Evolutionary conservation across 2,113 vertebrate species (phyloP), one percentile per base, ranked within the genome.

Genomic region (Genyomyrus donnyi): DNA sequence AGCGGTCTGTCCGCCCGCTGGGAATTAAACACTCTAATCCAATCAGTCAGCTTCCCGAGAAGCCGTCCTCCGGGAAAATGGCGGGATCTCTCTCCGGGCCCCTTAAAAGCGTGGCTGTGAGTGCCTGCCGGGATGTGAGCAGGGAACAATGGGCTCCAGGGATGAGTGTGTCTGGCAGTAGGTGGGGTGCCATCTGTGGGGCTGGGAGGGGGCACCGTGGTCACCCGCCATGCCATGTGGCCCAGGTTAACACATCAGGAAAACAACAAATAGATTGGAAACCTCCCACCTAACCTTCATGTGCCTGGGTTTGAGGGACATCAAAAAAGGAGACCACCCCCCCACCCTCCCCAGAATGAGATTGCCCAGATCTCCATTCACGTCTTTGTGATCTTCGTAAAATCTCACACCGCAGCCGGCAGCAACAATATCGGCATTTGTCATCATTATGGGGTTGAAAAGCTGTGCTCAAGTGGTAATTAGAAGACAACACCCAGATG

Each of bases 21-120:
- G 97, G 97, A 98, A 97, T 98, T 98, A 97, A 97, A 97, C 96
- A 90, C 97, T 91, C 97, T 98, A 98, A 99, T 98, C 97, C 97
- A 99, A 99, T 99, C 97, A 98, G 97, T 96, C 95, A 97, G 97
- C 95, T 97, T 96, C 96, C 95, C 96, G 97, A 97, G 96, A 97
- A 94, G 96, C 96, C 97, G 94, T 95, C 96, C 96, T 95, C 96
- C 95, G 95, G 77, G 96, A 95, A 95, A 95, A 95, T 96, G 96
- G 96, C 96, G 95, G 95, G 96, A 96, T 97, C 96, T 96, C 95
- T 95, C 95, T 92, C 94, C 94, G 48, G 96, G 95, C 96, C 96
- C 95, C 95, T 96, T 96, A 96, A 95, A 95, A 96, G 96, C 95
- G 46, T 45, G 80, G 42, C 84, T 35, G 46, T 52, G 62, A 87